Conservation (phyloP, 1,140 invertebrate genomes). For the Drosophila azteca region DNA sequence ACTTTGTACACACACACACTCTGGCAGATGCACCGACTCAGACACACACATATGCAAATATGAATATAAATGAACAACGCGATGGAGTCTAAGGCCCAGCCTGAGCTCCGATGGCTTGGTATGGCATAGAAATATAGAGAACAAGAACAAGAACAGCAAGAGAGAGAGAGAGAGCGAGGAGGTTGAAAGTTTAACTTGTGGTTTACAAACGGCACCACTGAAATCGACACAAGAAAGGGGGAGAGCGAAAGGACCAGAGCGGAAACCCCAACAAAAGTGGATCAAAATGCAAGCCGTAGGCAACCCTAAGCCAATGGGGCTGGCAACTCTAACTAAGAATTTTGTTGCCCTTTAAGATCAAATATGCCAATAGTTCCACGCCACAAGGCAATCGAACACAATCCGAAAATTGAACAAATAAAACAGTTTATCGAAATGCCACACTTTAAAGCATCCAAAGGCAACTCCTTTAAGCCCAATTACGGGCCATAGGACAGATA, state of each 20-base stretch:
- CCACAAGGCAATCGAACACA: too few species aligned
- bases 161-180: background rate
- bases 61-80: conserved; percentile 81
- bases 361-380: too few species aligned
- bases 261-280: conserved; percentile 5
- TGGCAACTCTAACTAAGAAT: too few species aligned
- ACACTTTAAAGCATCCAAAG: too few species aligned
- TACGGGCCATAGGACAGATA: too few species aligned
- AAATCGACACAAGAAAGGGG: conserved; percentile 9
- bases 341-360: too few species aligned
- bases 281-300: too few species aligned
- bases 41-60: conserved; percentile 66
- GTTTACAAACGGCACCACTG: conserved; percentile 12
- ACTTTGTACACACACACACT: conserved; percentile 47
- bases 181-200: conserved; percentile 33
- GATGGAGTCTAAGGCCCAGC: conserved; percentile 41
- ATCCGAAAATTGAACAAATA: too few species aligned
- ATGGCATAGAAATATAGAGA: background rate
- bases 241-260: background rate
- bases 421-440: too few species aligned
- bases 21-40: conserved; percentile 47
- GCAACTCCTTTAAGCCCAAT: too few species aligned
- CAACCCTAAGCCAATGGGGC: too few species aligned
- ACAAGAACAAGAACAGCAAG: background rate
- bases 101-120: conserved; percentile 24